Base-by-base conservation (phyloP, 2,797 vertebrate genomes). In the Poecile montanus region DNA sequence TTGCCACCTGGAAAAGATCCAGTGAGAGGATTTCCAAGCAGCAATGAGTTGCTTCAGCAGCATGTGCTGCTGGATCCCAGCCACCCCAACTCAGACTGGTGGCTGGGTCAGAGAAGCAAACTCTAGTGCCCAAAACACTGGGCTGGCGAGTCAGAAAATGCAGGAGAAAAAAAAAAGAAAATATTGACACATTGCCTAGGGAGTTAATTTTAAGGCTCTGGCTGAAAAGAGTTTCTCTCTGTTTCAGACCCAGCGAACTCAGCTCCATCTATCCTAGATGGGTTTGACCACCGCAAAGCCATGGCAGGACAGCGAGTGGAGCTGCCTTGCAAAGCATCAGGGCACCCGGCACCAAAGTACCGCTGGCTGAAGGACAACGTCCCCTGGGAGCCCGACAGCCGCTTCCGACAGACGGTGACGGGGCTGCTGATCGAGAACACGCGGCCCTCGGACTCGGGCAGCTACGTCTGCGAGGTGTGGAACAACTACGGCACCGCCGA, bases 291-390 rank as follows among this genome's bases (percentile, higher is more conserved):
- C 90, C 98, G 98, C 94, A 99, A 99, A 98, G 98, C 99, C 98
- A 99, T 99, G 99, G 98, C 99, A 53, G 98, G 99, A 96, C 98
- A 99, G 95, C 98, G 97, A 89, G 99, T 99, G 97, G 99, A 99
- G 97, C 98, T 99, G 97, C 99, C 99, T 83, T 99, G 99, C 97
- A 99, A 99, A 98, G 99, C 99, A 16, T 99, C 99, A 29, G 99
- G 99, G 93, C 99, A 99, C 97, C 99, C 99, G 4, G 97, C 98
- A 72, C 99, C 99, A 95, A 99, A 99, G 93, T 99, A 99, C 97
- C 99, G 99, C 96, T 99, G 99, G 99, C 98, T 99, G 95, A 99
- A 99, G 96, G 99, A 99, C 98, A 99, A 99, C 88, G 98, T 99
- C 94, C 99, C 99, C 73, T 97, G 99, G 97, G 99, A 99, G 96